Evolutionary conservation across 2,113 vertebrate genomes (phyloP).

Genomic region (Saimiri boliviensis): DNA sequence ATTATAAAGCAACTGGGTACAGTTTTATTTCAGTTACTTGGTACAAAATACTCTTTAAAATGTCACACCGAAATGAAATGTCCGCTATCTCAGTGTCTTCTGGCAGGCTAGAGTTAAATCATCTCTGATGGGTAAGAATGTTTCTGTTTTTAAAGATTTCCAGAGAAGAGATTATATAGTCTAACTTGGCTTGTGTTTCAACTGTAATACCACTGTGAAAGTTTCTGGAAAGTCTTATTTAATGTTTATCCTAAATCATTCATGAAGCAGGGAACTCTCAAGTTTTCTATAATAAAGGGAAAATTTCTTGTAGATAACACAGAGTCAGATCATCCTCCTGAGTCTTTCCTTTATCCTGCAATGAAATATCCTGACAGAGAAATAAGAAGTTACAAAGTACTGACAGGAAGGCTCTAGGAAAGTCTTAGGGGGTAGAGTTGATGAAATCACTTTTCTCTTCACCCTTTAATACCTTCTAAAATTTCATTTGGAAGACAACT

Average conservation of each 20-base stretch:
- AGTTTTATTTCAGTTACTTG: background rate
- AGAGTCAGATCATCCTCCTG: background rate
- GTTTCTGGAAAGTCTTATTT: constrained; percentile 24
- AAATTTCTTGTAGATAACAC: background rate
- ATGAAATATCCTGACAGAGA: constrained; percentile 5
- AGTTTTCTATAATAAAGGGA: constrained; percentile 1
- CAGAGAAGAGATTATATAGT: background rate
- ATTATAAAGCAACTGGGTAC: background rate
- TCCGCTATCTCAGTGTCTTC: background rate
- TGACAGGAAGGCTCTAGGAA: background rate
- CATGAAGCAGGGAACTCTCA: background rate
- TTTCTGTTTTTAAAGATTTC: constrained; percentile 40
- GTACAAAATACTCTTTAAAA: background rate
- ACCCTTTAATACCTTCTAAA: background rate
- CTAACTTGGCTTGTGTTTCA: constrained; percentile 25
- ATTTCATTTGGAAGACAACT: background rate
- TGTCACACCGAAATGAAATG: background rate
- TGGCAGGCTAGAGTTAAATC: background rate
- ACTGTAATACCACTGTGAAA: background rate
- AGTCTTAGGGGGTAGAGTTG: background rate
- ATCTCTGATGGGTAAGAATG: background rate
- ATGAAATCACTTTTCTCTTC: background rate
- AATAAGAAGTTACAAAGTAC: background rate
- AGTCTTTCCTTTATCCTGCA: background rate
- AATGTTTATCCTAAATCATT: constrained; percentile 40